A percentile compares a stretch with the other conserved stretches of the same genome.
Evolutionary conservation across 2,113 vertebrate genomes (phyloP).

Genomic region (Vulpes lagopus): DNA sequence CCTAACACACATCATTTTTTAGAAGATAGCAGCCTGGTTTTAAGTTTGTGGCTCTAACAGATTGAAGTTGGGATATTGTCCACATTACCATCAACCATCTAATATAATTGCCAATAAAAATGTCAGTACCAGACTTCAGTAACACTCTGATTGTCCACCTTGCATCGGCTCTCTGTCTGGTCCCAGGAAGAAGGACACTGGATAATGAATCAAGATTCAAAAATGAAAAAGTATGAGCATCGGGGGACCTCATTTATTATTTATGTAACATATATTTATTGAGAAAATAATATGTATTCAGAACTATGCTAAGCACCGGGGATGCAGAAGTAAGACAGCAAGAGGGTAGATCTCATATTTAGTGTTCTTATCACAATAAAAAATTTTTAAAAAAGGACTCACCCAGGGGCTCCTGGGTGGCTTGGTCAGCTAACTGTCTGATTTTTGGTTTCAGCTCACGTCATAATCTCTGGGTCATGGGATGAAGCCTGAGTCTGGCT

Average conservation of each 20-base stretch:
- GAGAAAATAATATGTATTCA: background rate
- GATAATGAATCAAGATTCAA: conserved; percentile 24
- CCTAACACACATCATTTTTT: background rate
- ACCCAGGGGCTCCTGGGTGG: background rate
- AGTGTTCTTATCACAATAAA: background rate
- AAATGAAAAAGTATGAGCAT: background rate
- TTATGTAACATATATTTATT: background rate
- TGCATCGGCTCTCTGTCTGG: background rate
- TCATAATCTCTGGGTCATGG: background rate
- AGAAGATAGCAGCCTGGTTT: background rate
- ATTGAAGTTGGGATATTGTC: background rate
- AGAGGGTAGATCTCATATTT: background rate
- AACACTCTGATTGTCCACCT: background rate
- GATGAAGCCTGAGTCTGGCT: no score
- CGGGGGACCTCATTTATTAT: conserved; percentile 28
- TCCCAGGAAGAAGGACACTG: background rate
- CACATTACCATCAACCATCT: background rate
- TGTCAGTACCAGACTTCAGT: background rate
- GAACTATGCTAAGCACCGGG: background rate
- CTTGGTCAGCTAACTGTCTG: background rate
- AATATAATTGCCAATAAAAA: background rate
- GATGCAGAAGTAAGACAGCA: background rate
- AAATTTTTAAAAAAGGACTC: background rate
- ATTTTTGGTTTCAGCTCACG: background rate
- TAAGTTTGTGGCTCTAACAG: background rate